A percentile compares a stretch with the other conserved stretches of the same genome.
Evolutionary conservation across 2,888 invertebrate genomes (phyloP).

Genomic region (Epicampocera succincta): DNA sequence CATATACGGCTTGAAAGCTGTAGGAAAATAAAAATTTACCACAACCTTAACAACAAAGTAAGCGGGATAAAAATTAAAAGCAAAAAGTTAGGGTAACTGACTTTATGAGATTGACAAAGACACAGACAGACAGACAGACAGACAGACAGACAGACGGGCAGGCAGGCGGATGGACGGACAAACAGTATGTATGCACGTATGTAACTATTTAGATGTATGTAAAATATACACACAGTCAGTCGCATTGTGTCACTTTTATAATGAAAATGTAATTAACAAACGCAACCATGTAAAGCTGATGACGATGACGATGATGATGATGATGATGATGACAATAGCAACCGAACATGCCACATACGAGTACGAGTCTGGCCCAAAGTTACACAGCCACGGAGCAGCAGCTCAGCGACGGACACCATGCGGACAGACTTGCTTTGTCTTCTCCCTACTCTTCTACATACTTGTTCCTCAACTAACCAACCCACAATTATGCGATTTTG

Average conservation of each 20-base stretch:
- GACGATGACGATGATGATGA: conserved; percentile 69
- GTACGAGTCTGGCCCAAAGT: background rate
- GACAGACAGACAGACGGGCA: conserved; percentile 14
- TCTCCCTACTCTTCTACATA: too few relatives aligned
- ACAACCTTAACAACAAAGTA: conserved; percentile 52
- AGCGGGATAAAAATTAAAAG: conserved; percentile 21
- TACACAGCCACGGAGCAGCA: background rate
- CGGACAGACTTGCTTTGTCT: background rate
- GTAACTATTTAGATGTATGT: too few relatives aligned
- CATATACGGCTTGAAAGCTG: conserved; percentile 48
- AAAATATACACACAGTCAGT: conserved; percentile 32
- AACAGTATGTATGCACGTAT: too few relatives aligned
- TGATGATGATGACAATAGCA: conserved; percentile 69
- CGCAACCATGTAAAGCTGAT: conserved; percentile 63
- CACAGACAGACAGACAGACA: conserved; percentile 30
- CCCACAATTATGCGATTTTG: conserved; percentile 55
- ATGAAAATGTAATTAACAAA: conserved; percentile 66
- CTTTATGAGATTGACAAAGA: conserved; percentile 61
- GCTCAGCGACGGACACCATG: conserved; percentile 9
- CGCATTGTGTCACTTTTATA: conserved; percentile 65
- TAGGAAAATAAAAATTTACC: conserved; percentile 42
- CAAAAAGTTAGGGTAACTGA: conserved; percentile 59
- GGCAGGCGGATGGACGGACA: background rate
- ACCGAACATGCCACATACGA: conserved; percentile 38
- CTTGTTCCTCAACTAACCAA: conserved; percentile 46